Evolutionary conservation across 53 echinoderm and acorn worm species (phyloP).

Genomic region (Holothuria leucospilota): DNA sequence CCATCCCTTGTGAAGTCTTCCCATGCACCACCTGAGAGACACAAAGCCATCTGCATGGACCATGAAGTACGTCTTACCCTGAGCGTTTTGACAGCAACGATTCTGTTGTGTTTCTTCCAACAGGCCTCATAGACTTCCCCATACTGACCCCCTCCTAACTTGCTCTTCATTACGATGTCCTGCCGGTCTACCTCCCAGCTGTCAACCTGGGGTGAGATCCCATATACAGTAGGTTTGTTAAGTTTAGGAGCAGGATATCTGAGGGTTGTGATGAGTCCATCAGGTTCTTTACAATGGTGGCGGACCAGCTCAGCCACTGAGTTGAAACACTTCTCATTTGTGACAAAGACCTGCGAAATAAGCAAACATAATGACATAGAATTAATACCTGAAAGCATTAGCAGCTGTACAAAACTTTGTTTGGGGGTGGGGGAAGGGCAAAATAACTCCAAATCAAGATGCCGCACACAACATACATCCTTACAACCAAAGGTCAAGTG

Average conservation of each 20-base stretch:
- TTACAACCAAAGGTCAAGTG: too few species aligned
- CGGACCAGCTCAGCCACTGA: slow-evolving; percentile 92
- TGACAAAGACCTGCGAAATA: slow-evolving; percentile 79
- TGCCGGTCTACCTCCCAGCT: slow-evolving; percentile 98
- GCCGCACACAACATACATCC: too few species aligned
- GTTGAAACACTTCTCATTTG: slow-evolving; percentile 86
- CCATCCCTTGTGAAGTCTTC: too few species aligned
- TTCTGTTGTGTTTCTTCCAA: slow-evolving; percentile 96
- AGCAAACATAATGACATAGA: neutral
- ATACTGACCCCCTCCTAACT: slow-evolving; percentile 97
- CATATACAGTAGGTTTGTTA: slow-evolving; percentile 98
- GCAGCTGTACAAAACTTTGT: too few species aligned
- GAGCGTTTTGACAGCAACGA: slow-evolving; percentile 95
- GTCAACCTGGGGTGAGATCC: slow-evolving; percentile 90
- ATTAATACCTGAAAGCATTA: too few species aligned
- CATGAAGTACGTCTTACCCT: slow-evolving; percentile 66
- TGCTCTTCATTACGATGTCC: slow-evolving; percentile 98
- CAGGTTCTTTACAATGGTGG: slow-evolving; percentile 91
- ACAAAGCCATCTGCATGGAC: neutral
- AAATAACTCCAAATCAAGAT: too few species aligned
- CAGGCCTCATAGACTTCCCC: slow-evolving; percentile 98
- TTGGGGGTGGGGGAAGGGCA: too few species aligned
- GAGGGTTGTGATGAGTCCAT: slow-evolving; percentile 95
- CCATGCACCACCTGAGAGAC: too few species aligned
- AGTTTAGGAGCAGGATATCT: slow-evolving; percentile 94